phyloP scores from a whole-genome alignment of 2,113 vertebrate species.

The Chauna torquata region DNA sequence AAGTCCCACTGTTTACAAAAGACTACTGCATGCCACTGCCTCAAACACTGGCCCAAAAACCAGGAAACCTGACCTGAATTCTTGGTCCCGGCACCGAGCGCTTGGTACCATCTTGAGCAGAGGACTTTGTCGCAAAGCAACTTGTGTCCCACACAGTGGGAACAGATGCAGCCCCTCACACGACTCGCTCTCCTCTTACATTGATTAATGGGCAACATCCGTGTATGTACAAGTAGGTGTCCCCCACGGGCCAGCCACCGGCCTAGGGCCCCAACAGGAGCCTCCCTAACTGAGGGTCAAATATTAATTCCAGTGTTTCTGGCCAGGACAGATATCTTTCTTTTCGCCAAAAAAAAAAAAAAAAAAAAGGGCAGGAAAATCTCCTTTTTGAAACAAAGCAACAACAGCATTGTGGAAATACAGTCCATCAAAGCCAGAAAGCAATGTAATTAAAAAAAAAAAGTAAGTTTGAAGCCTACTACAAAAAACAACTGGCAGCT shows the following conservation, averaged over 20 bases:
- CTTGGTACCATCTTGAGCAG: not conserved
- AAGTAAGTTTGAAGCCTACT: not conserved
- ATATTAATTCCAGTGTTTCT: not conserved
- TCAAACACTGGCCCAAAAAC: not conserved
- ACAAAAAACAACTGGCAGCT: not conserved
- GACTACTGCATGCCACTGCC: not conserved
- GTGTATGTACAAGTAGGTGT: not conserved
- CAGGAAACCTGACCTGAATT: not conserved
- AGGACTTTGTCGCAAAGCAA: not conserved
- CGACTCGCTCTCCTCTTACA: not conserved
- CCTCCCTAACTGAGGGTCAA: not conserved
- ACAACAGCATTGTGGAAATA: not conserved
- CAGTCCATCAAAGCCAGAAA: not conserved
- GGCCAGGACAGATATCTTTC: not conserved
- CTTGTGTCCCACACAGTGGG: not conserved
- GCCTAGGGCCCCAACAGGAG: not conserved
- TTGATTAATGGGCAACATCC: not conserved
- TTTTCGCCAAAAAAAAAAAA: not conserved
- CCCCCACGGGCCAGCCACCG: not conserved
- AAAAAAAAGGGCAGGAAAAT: not conserved
- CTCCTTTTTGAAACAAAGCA: not conserved
- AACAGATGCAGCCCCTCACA: not conserved
- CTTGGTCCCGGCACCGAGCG: not conserved
- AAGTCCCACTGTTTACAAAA: not conserved
- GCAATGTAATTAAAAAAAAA: not conserved